Percentiles rank a stretch among this genome's conserved stretches.
Conservation (phyloP, 2,113 vertebrate species). For the Mionectes macconnelli region DNA sequence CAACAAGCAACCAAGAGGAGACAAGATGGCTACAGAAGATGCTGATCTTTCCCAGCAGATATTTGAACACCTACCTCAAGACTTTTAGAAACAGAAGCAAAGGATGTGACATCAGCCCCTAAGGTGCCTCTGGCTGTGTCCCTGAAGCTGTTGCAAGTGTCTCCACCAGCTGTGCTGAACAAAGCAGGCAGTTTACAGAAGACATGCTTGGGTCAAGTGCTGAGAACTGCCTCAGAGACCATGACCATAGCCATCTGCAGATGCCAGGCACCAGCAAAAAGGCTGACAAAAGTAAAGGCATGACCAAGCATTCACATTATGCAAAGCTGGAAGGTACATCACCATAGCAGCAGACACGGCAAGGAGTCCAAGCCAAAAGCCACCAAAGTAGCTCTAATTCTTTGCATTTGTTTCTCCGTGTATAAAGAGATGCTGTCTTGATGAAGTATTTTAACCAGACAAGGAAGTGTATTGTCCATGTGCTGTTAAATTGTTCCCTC, state of each 20-base stretch:
- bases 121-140: not conserved
- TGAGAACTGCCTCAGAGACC: not conserved
- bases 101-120: not conserved
- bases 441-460: not conserved
- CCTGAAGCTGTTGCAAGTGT: not conserved
- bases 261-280: not conserved
- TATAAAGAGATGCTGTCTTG: not conserved
- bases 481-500: not conserved
- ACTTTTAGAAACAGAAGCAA: not conserved
- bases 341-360: not conserved
- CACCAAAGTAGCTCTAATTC: not conserved
- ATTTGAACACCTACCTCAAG: not conserved
- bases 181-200: not conserved
- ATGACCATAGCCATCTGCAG: not conserved
- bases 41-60: not conserved
- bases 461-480: not conserved
- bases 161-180: no score
- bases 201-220: rapidly evolving
- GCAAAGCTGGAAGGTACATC: not conserved
- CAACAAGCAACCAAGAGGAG: not conserved
- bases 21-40: not conserved
- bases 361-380: not conserved
- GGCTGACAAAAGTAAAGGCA: not conserved
- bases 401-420: not conserved
- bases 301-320: not conserved